Percentiles rank a stretch among this genome's conserved stretches.
Conservation (phyloP, 2,797 vertebrate species). For the Perodicticus potto region DNA sequence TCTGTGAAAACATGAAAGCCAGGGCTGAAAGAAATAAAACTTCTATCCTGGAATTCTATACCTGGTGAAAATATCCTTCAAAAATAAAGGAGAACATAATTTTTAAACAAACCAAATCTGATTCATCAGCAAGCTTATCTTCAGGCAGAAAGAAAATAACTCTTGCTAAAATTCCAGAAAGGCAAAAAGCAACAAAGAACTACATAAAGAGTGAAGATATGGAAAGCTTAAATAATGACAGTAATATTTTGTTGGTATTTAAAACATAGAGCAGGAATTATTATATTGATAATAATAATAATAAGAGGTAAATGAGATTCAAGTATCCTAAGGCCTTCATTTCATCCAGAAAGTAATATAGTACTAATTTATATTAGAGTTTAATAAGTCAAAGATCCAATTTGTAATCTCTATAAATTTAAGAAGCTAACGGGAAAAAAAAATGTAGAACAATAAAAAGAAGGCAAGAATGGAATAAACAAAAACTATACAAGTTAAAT, state of each 20-base stretch:
- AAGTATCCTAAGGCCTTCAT: background rate
- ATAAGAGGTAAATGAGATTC: background rate
- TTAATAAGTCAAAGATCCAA: background rate
- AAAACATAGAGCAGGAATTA: background rate
- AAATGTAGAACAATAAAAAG: background rate
- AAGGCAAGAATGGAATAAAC: background rate
- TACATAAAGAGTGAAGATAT: background rate
- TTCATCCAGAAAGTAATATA: background rate
- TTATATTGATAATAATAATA: background rate
- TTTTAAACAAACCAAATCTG: background rate
- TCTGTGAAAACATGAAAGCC: background rate
- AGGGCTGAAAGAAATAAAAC: background rate
- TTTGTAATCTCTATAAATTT: background rate
- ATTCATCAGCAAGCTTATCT: background rate
- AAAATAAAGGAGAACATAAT: background rate
- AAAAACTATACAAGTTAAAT: background rate
- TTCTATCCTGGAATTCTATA: background rate
- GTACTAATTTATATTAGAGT: background rate
- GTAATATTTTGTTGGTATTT: background rate
- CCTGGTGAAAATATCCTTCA: background rate
- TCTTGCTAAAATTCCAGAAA: background rate
- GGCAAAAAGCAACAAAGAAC: background rate
- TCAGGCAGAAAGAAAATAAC: background rate
- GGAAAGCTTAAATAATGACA: background rate
- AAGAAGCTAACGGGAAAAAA: background rate